These are phyloP conservation scores for Andrena bicolor DNA, from an alignment of 2,888 invertebrate genomes.

Conservation along the genomic window DNA sequence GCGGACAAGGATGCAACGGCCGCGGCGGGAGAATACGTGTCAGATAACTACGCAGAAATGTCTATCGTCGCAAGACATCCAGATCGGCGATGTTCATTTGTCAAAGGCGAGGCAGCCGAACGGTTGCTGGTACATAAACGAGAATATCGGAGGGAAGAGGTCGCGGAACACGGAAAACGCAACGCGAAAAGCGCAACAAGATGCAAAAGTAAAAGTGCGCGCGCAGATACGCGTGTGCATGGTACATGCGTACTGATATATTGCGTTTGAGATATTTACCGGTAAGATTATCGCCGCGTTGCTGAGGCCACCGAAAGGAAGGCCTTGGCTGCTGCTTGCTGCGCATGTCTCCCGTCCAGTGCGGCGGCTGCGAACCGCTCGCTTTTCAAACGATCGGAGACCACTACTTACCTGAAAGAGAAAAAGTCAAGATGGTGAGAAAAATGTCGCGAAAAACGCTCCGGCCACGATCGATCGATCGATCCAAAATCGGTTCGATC, in stretches of 20 bases:
- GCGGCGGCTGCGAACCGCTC: slow-evolving; percentile 83
- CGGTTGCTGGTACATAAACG: background rate
- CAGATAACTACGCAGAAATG: background rate
- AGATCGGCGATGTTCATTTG: background rate
- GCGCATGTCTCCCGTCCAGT: slow-evolving; percentile 87
- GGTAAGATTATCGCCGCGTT: slow-evolving; percentile 88
- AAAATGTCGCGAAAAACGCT: slow-evolving; percentile 24
- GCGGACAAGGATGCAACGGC: too few species aligned
- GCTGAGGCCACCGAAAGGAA: slow-evolving; percentile 89
- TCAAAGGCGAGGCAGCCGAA: too few species aligned
- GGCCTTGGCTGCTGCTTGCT: slow-evolving; percentile 91
- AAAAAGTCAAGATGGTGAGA: slow-evolving; percentile 64
- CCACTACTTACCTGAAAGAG: slow-evolving; percentile 84
- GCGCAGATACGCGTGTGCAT: slow-evolving; percentile 45
- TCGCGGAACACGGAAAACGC: background rate
- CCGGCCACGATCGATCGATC: slow-evolving; percentile 9
- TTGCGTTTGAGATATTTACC: slow-evolving; percentile 81
- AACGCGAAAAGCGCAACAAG: slow-evolving; percentile 27
- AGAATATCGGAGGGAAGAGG: background rate
- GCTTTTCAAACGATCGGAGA: slow-evolving; percentile 82
- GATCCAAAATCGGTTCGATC: background rate
- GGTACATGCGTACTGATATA: slow-evolving; percentile 42
- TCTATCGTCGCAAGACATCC: background rate
- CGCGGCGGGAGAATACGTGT: background rate
- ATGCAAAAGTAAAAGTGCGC: slow-evolving; percentile 44